These are phyloP conservation scores for Nasua narica DNA, from an alignment of 2,797 vertebrate species.

Conservation along the genomic window DNA sequence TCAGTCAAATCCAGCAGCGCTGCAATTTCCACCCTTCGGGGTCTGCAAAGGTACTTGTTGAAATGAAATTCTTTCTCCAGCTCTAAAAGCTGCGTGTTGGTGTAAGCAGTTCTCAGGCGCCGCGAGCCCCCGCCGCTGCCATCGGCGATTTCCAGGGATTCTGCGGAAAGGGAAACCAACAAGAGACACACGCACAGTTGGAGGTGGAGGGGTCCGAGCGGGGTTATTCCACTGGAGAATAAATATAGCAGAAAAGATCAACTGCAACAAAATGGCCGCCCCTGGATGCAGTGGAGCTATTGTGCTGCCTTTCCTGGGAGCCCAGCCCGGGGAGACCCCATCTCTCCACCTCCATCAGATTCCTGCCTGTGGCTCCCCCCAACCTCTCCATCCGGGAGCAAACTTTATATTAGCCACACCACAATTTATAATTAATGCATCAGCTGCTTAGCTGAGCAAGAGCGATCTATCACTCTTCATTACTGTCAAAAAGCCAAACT, in stretches of 20 bases:
- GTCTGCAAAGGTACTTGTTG: constrained; percentile 98
- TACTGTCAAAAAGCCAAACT: constrained; percentile 96
- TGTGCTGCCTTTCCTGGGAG: constrained; percentile 81
- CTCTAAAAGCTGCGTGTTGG: constrained; percentile 97
- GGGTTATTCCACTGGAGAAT: constrained; percentile 77
- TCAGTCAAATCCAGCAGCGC: constrained; percentile 95
- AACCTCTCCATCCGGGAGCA: constrained; percentile 82
- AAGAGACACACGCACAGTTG: constrained; percentile 80
- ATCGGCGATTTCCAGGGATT: constrained; percentile 93
- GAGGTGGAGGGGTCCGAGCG: constrained; percentile 75
- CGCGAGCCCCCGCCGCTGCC: constrained; percentile 89
- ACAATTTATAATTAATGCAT: constrained; percentile 95
- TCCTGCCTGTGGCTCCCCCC: constrained; percentile 75
- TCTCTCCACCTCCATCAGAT: constrained; percentile 70
- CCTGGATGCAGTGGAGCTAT: constrained; percentile 84
- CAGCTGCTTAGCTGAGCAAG: constrained; percentile 94
- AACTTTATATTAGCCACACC: constrained; percentile 88
- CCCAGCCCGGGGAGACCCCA: constrained; percentile 71
- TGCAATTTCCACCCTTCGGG: constrained; percentile 95
- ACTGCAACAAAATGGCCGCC: constrained; percentile 94
- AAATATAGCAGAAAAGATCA: constrained; percentile 81
- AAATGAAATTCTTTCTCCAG: constrained; percentile 99
- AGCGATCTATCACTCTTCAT: constrained; percentile 98
- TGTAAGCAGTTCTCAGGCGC: constrained; percentile 96
- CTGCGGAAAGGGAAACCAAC: constrained; percentile 83